phyloP scores from a whole-genome alignment of 2,888 invertebrate genomes.

The Julus scanicus region DNA sequence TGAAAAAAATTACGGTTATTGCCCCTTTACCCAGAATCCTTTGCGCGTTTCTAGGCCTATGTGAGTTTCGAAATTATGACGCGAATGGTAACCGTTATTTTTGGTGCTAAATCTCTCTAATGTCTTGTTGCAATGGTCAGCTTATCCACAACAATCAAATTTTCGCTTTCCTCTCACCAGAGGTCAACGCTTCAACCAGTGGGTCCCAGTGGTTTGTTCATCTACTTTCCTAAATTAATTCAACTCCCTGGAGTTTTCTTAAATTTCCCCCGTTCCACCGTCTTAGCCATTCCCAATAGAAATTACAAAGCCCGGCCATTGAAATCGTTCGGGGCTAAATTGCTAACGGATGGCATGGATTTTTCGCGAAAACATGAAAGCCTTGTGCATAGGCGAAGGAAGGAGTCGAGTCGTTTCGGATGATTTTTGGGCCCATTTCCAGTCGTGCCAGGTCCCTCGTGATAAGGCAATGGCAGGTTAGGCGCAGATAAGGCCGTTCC shows the following conservation, averaged over 20 bases:
- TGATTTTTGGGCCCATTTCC: conserved; percentile 36
- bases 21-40: no score
- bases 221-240: not conserved
- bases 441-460: conserved; percentile 39
- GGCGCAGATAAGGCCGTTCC: conserved; percentile 23
- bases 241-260: not conserved
- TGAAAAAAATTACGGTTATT: no score
- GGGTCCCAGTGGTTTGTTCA: not conserved
- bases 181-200: not conserved
- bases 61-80: no score
- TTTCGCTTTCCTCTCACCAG: not conserved
- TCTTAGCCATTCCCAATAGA: not conserved
- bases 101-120: no score
- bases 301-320: not conserved
- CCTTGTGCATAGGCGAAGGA: not conserved
- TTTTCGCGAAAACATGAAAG: not conserved
- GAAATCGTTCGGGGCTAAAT: not conserved
- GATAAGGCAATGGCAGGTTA: conserved; percentile 42
- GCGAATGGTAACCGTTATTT: no score
- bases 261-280: not conserved
- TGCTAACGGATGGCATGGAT: not conserved
- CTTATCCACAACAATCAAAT: not conserved
- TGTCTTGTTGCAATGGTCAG: not conserved
- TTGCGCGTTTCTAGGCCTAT: no score
- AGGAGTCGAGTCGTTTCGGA: not conserved